phyloP scores from a whole-genome alignment of 2,113 vertebrate species.

The Anas platyrhynchos region DNA sequence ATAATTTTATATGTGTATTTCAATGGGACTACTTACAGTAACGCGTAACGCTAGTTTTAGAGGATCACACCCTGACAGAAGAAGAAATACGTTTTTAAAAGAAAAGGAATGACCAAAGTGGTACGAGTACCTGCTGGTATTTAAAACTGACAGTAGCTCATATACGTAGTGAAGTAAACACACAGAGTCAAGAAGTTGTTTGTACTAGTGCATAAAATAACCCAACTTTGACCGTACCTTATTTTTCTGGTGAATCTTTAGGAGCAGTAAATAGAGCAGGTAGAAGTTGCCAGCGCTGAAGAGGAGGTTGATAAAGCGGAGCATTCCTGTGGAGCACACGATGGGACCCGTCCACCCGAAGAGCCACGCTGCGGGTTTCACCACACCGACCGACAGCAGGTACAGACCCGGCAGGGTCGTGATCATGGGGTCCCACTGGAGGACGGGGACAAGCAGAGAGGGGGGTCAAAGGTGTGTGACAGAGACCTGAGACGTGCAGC shows the following conservation, averaged over 20 bases:
- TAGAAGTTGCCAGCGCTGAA: conserved; percentile 95
- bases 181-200: background rate
- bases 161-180: accelerated
- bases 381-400: conserved; percentile 87
- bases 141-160: background rate
- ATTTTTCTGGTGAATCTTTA: conserved; percentile 86
- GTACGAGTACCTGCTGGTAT: background rate
- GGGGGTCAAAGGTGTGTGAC: background rate
- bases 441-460: background rate
- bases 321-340: conserved; percentile 91
- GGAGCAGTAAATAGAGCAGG: conserved; percentile 87
- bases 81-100: background rate
- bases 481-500: accelerated
- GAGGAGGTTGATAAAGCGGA: conserved; percentile 94
- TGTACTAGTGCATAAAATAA: accelerated
- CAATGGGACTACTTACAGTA: background rate
- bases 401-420: conserved; percentile 94
- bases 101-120: background rate
- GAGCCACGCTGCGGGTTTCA: conserved; percentile 89
- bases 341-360: conserved; percentile 83
- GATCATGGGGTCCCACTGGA: conserved; percentile 98
- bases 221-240: conserved; percentile 78
- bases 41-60: background rate
- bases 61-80: background rate
- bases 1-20: background rate